Conservation (phyloP, 2,888 invertebrate genomes). For the Pelosia muscerda region DNA sequence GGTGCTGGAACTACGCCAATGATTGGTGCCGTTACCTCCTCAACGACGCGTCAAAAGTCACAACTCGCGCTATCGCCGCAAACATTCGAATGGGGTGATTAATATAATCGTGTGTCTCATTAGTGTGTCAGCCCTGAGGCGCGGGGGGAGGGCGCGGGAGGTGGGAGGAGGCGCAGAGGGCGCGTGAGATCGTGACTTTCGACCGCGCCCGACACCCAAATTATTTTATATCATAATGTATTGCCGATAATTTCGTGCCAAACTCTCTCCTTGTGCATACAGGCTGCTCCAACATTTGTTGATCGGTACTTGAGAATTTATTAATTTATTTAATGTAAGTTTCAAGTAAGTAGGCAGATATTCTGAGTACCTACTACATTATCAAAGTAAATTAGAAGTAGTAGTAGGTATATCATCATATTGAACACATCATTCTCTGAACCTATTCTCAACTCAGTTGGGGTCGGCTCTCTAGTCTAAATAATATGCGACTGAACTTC, state of each 20-base stretch:
- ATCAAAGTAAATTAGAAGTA: no score
- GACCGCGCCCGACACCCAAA: slow-evolving; percentile 63
- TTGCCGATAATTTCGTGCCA: slow-evolving; percentile 61
- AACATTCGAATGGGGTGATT: slow-evolving; percentile 39
- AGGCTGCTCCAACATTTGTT: slow-evolving; percentile 13
- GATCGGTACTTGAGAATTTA: not conserved
- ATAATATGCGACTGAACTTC: no score
- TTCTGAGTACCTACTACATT: no score
- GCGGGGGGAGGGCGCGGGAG: slow-evolving; percentile 32
- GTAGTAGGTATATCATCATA: no score
- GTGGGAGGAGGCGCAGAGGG: slow-evolving; percentile 41
- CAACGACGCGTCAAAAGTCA: slow-evolving; percentile 19
- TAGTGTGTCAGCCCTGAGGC: slow-evolving; percentile 50
- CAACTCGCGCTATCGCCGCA: slow-evolving; percentile 19
- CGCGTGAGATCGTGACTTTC: slow-evolving; percentile 76
- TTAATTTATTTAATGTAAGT: no score
- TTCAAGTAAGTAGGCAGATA: no score
- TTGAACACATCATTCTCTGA: no score
- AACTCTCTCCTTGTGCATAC: slow-evolving; percentile 18
- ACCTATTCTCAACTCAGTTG: no score
- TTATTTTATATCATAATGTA: slow-evolving; percentile 80
- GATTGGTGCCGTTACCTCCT: slow-evolving; percentile 21
- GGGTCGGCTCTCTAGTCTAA: no score
- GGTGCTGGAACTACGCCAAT: slow-evolving; percentile 13
- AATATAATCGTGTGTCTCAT: slow-evolving; percentile 36